Base-by-base conservation (phyloP, 2,888 invertebrate species). In the Nymphalis urticae region DNA sequence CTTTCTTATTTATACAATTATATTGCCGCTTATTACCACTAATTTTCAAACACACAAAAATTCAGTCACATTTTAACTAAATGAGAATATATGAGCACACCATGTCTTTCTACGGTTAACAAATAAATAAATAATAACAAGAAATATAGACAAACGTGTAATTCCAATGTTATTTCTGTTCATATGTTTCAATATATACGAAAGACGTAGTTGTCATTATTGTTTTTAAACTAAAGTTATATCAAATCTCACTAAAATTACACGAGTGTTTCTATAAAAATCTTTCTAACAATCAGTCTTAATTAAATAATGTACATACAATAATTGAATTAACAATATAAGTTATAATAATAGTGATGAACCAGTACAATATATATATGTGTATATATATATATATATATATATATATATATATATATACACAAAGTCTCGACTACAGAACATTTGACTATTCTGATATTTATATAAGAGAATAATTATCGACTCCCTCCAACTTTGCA, bases 201-300 rank as follows among this genome's bases (percentile, higher is more conserved):
- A 53, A 54, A 42, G 27, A 48, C 19, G 24, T 8, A 9, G 42
- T 42, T 42, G 2, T 0, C 13, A 53, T 5, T 24, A 24, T 16
- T 21, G 17, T 54, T 27, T 16, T 54, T 27, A 7, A 24, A 54
- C 5, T 17, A 10, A 32, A 32, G 6, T 32, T 32, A 51, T 51
- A 51, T 21, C 51, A 32, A 54, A 54, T 17, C 54, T 9, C 32
- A 27, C 2, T 47, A 68, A 63, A 64, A 48, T 69, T 64, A 67
- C 64, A 70, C 47, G 65, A 61, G 19, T 56, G 62, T 50, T 42
- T 53, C 21, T 3, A 48, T 36, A 64, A 60, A 66, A 81, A 58
- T 42, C 19, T 81, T 79, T 75, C 75, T 80, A 79, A 82, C 82
- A 80, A 85, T 90, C 90, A 90, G 90, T 90, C 90, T 90, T 89